Conservation (phyloP, 1,140 invertebrate genomes). For the Scylla paramamosain region DNA sequence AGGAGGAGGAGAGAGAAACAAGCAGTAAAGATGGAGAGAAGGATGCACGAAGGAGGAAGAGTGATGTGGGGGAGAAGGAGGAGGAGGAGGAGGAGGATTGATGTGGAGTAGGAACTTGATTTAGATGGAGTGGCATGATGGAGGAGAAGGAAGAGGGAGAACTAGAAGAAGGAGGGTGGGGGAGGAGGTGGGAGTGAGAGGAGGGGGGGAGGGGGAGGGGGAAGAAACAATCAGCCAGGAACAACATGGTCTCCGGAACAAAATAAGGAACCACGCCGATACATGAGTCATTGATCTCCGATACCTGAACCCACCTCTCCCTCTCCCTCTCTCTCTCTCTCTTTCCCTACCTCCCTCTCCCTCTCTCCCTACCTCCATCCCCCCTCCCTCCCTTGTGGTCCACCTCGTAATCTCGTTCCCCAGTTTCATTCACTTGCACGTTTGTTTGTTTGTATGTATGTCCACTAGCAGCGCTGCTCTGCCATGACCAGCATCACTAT, state of each 20-base stretch:
- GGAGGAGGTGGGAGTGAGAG: not conserved
- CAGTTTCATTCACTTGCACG: not conserved
- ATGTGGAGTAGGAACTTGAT: not conserved
- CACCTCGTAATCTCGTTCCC: not conserved
- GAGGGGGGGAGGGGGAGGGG: not conserved
- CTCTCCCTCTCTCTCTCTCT: not conserved
- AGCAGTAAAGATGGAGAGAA: not conserved
- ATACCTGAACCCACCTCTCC: not conserved
- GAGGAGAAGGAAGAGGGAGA: not conserved
- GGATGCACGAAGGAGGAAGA: not conserved
- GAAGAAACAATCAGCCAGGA: not conserved
- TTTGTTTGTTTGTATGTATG: not conserved
- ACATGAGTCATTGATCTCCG: constrained; percentile 19
- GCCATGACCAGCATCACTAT: not conserved
- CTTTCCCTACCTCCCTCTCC: not conserved
- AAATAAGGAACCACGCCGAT: not conserved
- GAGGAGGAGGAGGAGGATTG: constrained; percentile 10
- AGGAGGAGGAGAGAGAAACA: constrained; percentile 32
- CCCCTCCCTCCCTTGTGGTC: not conserved
- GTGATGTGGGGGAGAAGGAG: not conserved
- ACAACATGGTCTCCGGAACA: not conserved
- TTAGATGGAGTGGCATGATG: not conserved
- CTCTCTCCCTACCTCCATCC: not conserved
- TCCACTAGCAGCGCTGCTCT: not conserved
- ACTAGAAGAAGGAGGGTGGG: not conserved